Evolutionary conservation across 2,113 vertebrate genomes (phyloP).

Genomic region (Perca flavescens): DNA sequence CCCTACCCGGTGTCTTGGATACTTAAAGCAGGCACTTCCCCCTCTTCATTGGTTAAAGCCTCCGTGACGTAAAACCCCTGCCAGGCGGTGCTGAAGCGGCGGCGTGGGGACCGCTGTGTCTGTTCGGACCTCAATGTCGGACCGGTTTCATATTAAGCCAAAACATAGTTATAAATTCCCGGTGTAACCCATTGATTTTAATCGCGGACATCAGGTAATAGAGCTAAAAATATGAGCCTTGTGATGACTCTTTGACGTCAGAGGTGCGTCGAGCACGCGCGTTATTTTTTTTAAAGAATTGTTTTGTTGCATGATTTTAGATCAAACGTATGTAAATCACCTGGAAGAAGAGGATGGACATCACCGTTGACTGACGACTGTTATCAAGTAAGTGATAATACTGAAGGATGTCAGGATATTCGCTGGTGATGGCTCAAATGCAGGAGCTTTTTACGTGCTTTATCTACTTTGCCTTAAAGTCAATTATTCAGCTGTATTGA

Average conservation of each 20-base stretch:
- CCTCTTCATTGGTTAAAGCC: slow-evolving; percentile 56
- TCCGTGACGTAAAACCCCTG: slow-evolving; percentile 47
- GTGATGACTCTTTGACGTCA: not conserved
- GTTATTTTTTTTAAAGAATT: not conserved
- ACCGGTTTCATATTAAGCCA: slow-evolving; percentile 24
- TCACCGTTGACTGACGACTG: slow-evolving; percentile 23
- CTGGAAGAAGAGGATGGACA: slow-evolving; percentile 24
- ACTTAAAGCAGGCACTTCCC: slow-evolving; percentile 14
- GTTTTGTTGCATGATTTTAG: slow-evolving; percentile 22
- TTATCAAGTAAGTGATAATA: slow-evolving; percentile 49
- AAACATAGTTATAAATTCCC: not conserved
- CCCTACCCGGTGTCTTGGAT: slow-evolving; percentile 37
- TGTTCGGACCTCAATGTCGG: slow-evolving; percentile 35
- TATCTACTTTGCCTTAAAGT: slow-evolving; percentile 15
- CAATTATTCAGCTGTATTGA: not conserved
- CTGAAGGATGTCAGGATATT: fast-evolving
- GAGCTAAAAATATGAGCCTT: not conserved
- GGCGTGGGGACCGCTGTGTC: slow-evolving; percentile 23
- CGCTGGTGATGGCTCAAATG: not conserved
- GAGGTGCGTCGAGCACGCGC: not conserved
- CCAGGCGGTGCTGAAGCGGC: slow-evolving; percentile 35
- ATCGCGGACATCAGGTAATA: not conserved
- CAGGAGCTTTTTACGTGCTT: not conserved
- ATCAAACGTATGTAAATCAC: slow-evolving; percentile 9
- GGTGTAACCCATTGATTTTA: not conserved